Evolutionary conservation across 2,888 invertebrate species (phyloP).

Genomic region (Neoscelio sp.): DNA sequence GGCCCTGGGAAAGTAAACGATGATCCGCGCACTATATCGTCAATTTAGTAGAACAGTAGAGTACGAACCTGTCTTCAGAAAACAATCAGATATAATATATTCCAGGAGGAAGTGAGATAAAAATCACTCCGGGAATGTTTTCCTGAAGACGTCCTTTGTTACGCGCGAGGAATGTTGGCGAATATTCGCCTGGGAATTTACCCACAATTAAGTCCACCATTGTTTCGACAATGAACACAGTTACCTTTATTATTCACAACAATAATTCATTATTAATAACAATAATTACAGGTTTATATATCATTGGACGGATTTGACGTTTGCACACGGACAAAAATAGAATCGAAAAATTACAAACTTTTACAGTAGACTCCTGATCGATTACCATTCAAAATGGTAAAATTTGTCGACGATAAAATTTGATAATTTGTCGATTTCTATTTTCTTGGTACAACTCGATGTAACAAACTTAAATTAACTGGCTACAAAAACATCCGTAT

Average conservation of each 20-base stretch:
- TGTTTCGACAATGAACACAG: slow-evolving; percentile 78
- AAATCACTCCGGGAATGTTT: slow-evolving; percentile 77
- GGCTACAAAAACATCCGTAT: no score
- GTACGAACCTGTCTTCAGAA: slow-evolving; percentile 63
- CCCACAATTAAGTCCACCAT: slow-evolving; percentile 82
- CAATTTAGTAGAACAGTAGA: slow-evolving; percentile 60
- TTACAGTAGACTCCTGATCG: no score
- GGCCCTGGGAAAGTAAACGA: slow-evolving; percentile 57
- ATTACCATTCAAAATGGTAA: no score
- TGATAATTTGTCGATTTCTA: no score
- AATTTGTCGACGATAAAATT: no score
- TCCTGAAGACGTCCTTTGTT: slow-evolving; percentile 79
- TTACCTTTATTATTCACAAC: slow-evolving; percentile 81
- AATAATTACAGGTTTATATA: slow-evolving; percentile 78
- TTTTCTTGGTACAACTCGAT: no score
- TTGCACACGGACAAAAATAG: slow-evolving; percentile 9
- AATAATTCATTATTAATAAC: slow-evolving; percentile 79
- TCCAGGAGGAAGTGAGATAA: slow-evolving; percentile 77
- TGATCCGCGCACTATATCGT: slow-evolving; percentile 48
- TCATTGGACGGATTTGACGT: slow-evolving; percentile 75
- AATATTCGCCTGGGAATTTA: slow-evolving; percentile 82
- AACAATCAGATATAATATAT: slow-evolving; percentile 71
- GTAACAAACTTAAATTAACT: no score
- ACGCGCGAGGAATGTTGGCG: slow-evolving; percentile 74
- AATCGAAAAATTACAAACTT: no score